phyloP scores from a whole-genome alignment of 2,888 invertebrate species.

The Teleiodes luculella region DNA sequence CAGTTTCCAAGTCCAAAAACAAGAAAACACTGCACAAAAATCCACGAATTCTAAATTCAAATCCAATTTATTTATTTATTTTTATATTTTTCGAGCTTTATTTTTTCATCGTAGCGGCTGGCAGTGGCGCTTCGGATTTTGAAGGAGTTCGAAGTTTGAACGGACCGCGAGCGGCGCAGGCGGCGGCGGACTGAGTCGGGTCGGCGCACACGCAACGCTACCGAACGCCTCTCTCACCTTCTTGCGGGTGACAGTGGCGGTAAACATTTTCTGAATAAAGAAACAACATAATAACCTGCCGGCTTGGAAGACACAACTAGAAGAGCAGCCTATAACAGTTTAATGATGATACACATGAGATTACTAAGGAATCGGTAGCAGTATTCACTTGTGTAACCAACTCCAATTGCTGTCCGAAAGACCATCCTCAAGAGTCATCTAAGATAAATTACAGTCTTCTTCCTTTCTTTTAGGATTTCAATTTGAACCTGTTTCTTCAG shows the following conservation, averaged over 20 bases:
- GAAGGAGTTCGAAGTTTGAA: constrained; percentile 25
- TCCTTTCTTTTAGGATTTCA: too few relatives aligned
- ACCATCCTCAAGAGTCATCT: too few relatives aligned
- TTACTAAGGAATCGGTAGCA: too few relatives aligned
- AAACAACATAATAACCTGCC: too few relatives aligned
- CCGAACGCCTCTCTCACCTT: constrained; percentile 43
- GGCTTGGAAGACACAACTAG: too few relatives aligned
- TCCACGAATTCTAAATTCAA: constrained; percentile 30
- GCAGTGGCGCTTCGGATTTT: constrained; percentile 12
- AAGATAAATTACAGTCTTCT: too few relatives aligned
- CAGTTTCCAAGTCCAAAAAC: not conserved
- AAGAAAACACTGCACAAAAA: constrained; percentile 20
- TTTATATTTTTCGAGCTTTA: not conserved
- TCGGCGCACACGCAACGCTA: constrained; percentile 39
- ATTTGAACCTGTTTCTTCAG: too few relatives aligned
- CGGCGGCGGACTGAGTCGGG: constrained; percentile 46
- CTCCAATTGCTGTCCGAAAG: too few relatives aligned
- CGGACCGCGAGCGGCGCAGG: constrained; percentile 30
- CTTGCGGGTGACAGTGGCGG: constrained; percentile 26
- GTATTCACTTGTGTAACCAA: too few relatives aligned
- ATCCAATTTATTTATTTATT: not conserved
- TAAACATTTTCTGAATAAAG: constrained; percentile 26
- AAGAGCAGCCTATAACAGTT: too few relatives aligned
- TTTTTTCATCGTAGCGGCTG: constrained; percentile 7
- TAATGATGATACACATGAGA: too few relatives aligned